Percentiles rank a stretch among this genome's conserved stretches.
Evolutionary conservation across 2,113 vertebrate species (phyloP).

Genomic region (Neolamprologus falcicula): DNA sequence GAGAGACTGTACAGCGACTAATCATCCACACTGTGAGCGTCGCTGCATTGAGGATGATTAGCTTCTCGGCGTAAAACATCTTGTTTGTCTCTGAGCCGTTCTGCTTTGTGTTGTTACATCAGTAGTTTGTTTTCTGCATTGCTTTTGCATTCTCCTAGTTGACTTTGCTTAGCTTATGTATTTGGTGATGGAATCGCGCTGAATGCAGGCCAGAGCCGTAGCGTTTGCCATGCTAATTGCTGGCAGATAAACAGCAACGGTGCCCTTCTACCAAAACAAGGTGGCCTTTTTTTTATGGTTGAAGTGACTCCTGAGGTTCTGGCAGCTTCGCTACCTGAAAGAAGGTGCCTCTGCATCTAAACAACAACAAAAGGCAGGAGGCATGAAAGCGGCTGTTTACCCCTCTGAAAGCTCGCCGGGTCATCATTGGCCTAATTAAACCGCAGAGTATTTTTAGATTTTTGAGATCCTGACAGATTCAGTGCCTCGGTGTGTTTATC

Average conservation of each 20-base stretch:
- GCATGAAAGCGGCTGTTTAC: conserved; percentile 37
- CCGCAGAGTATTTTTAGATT: conserved; percentile 50
- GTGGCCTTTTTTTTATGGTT: neutral
- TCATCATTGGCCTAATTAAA: conserved; percentile 66
- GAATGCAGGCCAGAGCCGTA: neutral
- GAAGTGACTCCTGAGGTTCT: neutral
- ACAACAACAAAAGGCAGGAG: conserved; percentile 20
- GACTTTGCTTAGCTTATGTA: neutral
- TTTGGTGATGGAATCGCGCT: neutral
- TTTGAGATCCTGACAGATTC: conserved; percentile 30
- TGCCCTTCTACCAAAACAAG: neutral
- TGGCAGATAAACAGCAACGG: neutral
- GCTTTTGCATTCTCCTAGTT: neutral
- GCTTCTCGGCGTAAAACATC: neutral
- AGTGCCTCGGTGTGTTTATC: conserved; percentile 32
- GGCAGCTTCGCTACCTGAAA: conserved; percentile 17
- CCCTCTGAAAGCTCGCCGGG: conserved; percentile 23
- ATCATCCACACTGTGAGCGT: neutral
- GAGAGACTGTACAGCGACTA: neutral
- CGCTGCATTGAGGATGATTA: neutral
- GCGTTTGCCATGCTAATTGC: conserved; percentile 37
- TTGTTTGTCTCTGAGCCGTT: neutral
- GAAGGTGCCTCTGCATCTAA: conserved; percentile 16
- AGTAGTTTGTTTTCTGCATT: neutral
- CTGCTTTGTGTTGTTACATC: neutral